These are phyloP conservation scores for Leucophenga varia DNA, from an alignment of 1,140 invertebrate genomes.

Conservation along the genomic window DNA sequence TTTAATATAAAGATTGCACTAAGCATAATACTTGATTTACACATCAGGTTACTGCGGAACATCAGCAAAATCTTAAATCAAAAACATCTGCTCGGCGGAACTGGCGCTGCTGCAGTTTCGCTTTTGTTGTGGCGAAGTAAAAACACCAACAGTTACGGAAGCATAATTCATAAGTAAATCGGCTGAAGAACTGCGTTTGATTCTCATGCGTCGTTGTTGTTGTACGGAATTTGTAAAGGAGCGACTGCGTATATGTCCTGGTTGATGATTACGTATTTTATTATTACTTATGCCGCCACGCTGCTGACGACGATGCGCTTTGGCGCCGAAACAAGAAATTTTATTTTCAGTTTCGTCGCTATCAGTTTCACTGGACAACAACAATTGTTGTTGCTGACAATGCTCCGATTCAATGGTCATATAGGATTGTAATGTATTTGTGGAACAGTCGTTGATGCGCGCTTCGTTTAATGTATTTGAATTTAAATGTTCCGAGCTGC, in stretches of 20 bases:
- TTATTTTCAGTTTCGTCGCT: conserved; percentile 41
- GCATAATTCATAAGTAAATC: conserved; percentile 44
- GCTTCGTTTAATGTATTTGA: conserved; percentile 19
- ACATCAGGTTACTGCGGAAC: too few species aligned
- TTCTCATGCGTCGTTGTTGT: conserved; percentile 9
- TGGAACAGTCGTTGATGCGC: conserved; percentile 10
- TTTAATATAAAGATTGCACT: too few species aligned
- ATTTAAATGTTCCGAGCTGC: too few species aligned
- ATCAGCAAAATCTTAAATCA: too few species aligned
- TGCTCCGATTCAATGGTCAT: conserved; percentile 10
- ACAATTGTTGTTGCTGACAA: not conserved
- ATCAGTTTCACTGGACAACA: conserved; percentile 30
- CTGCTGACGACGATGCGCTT: conserved; percentile 18
- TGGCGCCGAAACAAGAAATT: conserved; percentile 43
- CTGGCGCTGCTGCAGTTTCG: too few species aligned
- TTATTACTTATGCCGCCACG: not conserved
- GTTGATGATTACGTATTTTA: conserved; percentile 24
- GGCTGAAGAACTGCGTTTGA: conserved; percentile 46
- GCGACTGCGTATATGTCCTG: conserved; percentile 36
- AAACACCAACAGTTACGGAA: too few species aligned
- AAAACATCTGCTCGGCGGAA: too few species aligned
- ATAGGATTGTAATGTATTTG: conserved; percentile 15
- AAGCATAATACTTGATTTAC: too few species aligned
- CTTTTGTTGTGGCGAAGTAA: too few species aligned
- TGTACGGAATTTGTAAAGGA: conserved; percentile 42